A percentile compares a stretch with the other conserved stretches of the same genome.
phyloP scores from a whole-genome alignment of 1,140 invertebrate species.

The Micrasema minimum region DNA sequence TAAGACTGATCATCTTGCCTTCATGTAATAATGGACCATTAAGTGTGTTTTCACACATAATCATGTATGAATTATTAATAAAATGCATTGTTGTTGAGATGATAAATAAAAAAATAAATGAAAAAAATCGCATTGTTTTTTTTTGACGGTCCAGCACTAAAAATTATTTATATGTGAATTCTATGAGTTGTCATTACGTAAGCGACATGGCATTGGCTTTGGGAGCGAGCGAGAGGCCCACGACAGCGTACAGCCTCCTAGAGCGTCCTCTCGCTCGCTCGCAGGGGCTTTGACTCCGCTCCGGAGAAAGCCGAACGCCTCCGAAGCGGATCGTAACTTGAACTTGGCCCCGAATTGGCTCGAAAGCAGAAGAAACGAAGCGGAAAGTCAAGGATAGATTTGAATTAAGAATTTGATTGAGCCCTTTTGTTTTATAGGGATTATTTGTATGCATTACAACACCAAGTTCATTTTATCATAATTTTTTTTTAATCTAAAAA shows the following conservation, averaged over 20 bases:
- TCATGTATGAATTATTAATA: no score
- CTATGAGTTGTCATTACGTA: conserved; percentile 20
- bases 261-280: conserved; percentile 2
- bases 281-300: conserved; percentile 33
- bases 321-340: conserved; percentile 31
- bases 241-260: neutral
- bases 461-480: no score
- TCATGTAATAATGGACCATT: no score
- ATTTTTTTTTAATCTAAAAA: no score
- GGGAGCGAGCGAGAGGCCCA: conserved; percentile 17
- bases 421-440: no score
- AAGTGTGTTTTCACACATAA: no score
- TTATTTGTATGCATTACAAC: no score
- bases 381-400: conserved; percentile 16
- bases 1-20: no score
- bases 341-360: conserved; percentile 48
- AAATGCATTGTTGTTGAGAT: no score
- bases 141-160: neutral
- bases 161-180: no score
- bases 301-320: conserved; percentile 5
- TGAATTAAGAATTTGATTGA: neutral
- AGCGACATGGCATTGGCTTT: conserved; percentile 9
- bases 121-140: no score
- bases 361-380: neutral
- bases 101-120: no score